These are phyloP conservation scores for Colaptes auratus DNA, from an alignment of 2,113 vertebrate species.

Conservation along the genomic window DNA sequence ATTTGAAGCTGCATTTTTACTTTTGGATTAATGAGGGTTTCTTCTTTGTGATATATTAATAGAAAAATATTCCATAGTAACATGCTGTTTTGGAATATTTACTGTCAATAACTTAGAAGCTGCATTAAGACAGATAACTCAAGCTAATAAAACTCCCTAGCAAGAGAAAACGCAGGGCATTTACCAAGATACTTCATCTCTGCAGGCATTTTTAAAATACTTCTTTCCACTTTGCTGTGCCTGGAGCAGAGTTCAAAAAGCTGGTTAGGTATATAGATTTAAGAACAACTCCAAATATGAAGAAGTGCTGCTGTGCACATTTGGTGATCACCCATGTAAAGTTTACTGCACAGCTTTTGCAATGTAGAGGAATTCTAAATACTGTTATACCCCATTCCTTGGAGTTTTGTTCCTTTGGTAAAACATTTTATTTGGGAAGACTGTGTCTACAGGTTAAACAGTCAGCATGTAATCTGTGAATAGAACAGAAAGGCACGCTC, in stretches of 20 bases:
- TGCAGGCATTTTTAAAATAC: not conserved
- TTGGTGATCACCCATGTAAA: not conserved
- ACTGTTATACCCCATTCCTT: not conserved
- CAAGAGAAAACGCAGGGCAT: not conserved
- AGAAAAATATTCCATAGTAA: not conserved
- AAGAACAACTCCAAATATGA: not conserved
- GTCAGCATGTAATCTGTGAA: not conserved
- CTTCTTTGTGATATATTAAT: not conserved
- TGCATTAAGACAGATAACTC: not conserved
- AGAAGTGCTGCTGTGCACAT: not conserved
- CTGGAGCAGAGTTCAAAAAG: not conserved
- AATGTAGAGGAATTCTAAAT: not conserved
- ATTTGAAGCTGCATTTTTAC: not conserved
- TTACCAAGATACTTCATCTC: not conserved
- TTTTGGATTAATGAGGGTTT: not conserved
- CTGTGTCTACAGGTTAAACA: not conserved
- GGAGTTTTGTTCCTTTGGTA: not conserved
- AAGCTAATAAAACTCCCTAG: not conserved
- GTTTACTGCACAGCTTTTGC: not conserved
- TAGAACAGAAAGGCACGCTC: not conserved
- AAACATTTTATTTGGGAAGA: not conserved
- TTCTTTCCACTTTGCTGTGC: not conserved
- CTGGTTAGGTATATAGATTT: not conserved
- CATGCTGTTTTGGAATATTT: not conserved
- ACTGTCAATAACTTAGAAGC: not conserved